Evolutionary conservation across 2,113 vertebrate genomes (phyloP), one percentile per base, ranked within the genome.

Genomic region (Scomber scombrus): DNA sequence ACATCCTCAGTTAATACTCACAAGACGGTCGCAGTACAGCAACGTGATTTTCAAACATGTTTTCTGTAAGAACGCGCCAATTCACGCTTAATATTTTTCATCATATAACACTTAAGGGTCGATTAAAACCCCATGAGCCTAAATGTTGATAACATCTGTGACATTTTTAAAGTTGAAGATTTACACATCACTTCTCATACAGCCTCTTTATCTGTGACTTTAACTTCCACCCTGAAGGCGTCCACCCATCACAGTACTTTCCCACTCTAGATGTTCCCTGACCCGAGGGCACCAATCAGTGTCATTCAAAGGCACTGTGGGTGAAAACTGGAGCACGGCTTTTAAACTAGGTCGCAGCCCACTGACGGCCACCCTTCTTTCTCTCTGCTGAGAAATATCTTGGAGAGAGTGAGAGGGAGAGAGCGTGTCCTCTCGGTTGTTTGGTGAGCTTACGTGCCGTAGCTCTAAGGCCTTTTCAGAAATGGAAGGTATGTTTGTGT

Each of bases 271-370:
- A 55, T 16, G 70, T 62, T 26, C 66, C 56, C 60, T 89, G 79
- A 91, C 88, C 73, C 19, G 43, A 78, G 71, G 89, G 80, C 47
- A 79, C 46, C 54, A 83, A 66, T 83, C 55, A 31, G 54, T 85
- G 15, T 76, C 80, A 85, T 72, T 92, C 81, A 88, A 79, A 89
- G 75, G 26, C 75, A 72, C 61, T 58, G 85, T 26, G 11, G 69
- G 60, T 54, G 50, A 66, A 88, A 92, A 90, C 52, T 85, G 78
- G 84, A 91, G 18, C 85, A 55, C 67, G 74, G 40, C 12, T 11
- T 80, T 68, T 68, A 85, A 92, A 92, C 64, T 90, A 74, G 91
- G 91, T 89, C 87, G 68, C 11, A 75, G 65, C 49, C 8, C 65
- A 52, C 64, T 63, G 65, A 89, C 75, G 78, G 60, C n/a, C 72